Percentiles rank a stretch among this genome's conserved stretches.
Conservation (phyloP, 2,797 vertebrate species). For the Triplophysa yarkandensis region DNA sequence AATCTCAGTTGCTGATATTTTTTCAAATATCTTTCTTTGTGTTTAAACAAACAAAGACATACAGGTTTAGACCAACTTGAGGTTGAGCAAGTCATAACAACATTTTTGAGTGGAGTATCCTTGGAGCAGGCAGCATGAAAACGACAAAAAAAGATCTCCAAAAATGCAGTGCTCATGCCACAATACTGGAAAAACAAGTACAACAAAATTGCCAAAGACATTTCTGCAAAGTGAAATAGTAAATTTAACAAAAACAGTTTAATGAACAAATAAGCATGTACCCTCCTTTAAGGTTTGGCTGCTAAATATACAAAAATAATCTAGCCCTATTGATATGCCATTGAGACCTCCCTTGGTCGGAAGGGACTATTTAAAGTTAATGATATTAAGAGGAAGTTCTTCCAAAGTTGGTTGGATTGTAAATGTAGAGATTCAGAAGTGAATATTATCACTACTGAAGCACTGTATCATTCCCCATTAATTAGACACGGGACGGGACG, state of each 20-base stretch:
- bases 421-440: constrained; percentile 45
- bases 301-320: constrained; percentile 28
- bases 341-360: constrained; percentile 36
- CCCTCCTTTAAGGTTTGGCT: constrained; percentile 26
- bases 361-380: constrained; percentile 4
- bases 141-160: no score
- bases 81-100: no score
- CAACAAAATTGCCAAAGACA: no score
- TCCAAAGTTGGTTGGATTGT: constrained; percentile 33
- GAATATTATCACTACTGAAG: constrained; percentile 55
- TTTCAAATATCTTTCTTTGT: no score
- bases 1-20: no score
- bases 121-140: no score
- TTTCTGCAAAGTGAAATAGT: no score
- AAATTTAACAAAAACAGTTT: no score
- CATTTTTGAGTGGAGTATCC: no score
- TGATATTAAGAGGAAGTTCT: constrained; percentile 10
- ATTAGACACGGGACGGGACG: constrained; percentile 79
- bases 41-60: no score
- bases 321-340: constrained; percentile 30
- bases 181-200: neutral
- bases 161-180: neutral
- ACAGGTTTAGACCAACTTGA: no score
- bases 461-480: constrained; percentile 87
- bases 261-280: constrained; percentile 23